These are phyloP conservation scores for Augiades crinisus DNA, from an alignment of 2,888 invertebrate species.

Conservation along the genomic window DNA sequence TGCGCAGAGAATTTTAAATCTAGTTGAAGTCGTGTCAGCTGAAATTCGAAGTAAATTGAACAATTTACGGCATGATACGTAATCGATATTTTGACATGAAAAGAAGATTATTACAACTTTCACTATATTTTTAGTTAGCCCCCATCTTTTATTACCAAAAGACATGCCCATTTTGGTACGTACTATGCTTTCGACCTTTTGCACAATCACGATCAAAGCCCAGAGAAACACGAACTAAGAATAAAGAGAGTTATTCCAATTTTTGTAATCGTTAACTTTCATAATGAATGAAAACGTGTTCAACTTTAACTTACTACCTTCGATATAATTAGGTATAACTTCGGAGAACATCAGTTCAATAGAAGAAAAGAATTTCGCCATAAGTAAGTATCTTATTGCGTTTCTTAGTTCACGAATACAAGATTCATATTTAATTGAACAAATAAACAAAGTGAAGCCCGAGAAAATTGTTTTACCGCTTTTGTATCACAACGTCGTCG, in stretches of 20 bases:
- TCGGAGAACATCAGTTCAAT: conserved; percentile 7
- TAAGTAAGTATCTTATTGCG: conserved; percentile 8
- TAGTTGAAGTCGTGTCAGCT: no score
- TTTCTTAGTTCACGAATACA: conserved; percentile 6
- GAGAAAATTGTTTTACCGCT: conserved; percentile 22
- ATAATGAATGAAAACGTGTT: no score
- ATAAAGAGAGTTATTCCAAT: background rate
- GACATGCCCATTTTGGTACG: no score
- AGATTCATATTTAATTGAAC: conserved; percentile 6
- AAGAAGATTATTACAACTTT: no score
- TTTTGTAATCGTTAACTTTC: background rate
- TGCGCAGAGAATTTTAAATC: no score
- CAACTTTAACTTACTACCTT: no score
- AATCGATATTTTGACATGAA: no score
- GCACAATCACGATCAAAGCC: background rate
- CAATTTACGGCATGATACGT: no score
- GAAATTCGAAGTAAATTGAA: no score
- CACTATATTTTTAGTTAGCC: no score
- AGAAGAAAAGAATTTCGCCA: background rate
- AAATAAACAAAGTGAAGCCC: conserved; percentile 7
- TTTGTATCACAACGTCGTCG: conserved; percentile 18
- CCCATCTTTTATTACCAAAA: no score
- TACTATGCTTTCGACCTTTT: background rate
- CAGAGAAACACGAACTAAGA: background rate
- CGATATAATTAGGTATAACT: background rate